These are phyloP conservation scores for Daubentonia madagascariensis DNA, from an alignment of 2,113 vertebrate species.

Conservation along the genomic window DNA sequence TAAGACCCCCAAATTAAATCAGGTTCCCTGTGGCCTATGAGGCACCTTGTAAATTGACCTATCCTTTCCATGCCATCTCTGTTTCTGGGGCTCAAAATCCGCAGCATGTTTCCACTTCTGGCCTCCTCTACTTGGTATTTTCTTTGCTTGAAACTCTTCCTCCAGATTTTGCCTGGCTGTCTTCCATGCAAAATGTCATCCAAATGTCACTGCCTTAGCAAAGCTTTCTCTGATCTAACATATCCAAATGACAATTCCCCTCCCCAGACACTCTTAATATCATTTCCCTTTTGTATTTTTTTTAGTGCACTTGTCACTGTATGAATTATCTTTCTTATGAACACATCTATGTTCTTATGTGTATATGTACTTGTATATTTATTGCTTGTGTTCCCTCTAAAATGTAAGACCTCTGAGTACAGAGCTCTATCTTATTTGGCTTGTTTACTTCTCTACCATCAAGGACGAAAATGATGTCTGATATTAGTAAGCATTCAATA, in stretches of 20 bases:
- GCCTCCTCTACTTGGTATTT: not conserved
- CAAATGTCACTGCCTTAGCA: constrained; percentile 48
- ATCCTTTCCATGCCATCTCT: not conserved
- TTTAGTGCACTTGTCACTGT: not conserved
- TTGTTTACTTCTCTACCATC: not conserved
- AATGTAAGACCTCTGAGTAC: not conserved
- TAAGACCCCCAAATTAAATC: not conserved
- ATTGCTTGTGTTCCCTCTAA: not conserved
- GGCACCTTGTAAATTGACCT: rapidly evolving
- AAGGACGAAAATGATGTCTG: not conserved
- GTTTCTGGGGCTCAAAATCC: not conserved
- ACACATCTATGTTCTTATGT: not conserved
- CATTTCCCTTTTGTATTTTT: not conserved
- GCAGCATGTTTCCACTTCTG: not conserved
- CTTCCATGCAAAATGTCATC: constrained; percentile 55
- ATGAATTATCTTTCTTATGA: not conserved
- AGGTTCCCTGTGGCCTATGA: not conserved
- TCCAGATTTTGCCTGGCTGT: constrained; percentile 28
- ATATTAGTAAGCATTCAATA: not conserved
- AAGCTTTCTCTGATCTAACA: not conserved
- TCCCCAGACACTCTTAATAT: not conserved
- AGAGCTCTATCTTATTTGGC: not conserved
- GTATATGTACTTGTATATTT: not conserved
- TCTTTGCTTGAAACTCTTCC: not conserved
- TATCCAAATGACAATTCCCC: not conserved